These are phyloP conservation scores for Aplidium turbinatum DNA, from an alignment of 23 tunicate genomes.

Conservation along the genomic window DNA sequence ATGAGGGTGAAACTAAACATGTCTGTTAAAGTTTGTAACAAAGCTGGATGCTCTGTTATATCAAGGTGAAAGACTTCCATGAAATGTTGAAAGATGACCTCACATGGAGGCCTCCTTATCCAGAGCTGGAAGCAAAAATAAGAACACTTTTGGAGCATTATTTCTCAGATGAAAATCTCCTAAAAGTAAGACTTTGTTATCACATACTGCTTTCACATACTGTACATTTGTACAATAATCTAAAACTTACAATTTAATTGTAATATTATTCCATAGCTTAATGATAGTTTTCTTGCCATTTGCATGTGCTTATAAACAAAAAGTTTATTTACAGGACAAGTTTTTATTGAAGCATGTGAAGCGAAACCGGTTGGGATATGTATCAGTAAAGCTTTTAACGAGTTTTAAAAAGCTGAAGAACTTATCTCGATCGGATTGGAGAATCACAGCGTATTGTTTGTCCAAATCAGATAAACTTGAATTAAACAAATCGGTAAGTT, in stretches of 20 bases:
- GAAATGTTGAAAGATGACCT: slow-evolving; percentile 82
- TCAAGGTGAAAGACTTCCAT: slow-evolving; percentile 73
- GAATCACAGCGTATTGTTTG: slow-evolving; percentile 73
- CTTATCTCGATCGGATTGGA: slow-evolving; percentile 84
- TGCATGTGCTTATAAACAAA: too few species aligned
- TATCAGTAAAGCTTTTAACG: slow-evolving; percentile 93
- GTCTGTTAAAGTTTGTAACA: too few species aligned
- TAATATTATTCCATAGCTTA: neutral
- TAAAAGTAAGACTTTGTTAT: slow-evolving; percentile 54
- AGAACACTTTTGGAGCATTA: slow-evolving; percentile 80
- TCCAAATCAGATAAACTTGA: slow-evolving; percentile 68
- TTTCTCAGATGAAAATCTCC: slow-evolving; percentile 89
- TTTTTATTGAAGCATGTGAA: slow-evolving; percentile 93
- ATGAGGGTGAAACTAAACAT: too few species aligned
- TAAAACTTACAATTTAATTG: neutral
- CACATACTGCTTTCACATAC: neutral
- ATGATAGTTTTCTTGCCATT: neutral
- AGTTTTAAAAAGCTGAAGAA: slow-evolving; percentile 93
- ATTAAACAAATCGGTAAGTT: slow-evolving; percentile 74
- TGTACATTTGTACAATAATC: neutral
- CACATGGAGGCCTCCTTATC: slow-evolving; percentile 78
- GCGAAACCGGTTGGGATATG: slow-evolving; percentile 93
- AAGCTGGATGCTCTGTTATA: too few species aligned
- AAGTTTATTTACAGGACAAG: too few species aligned
- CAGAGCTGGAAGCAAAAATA: slow-evolving; percentile 70